Evolutionary conservation across 1,140 invertebrate species (phyloP), one percentile per base, ranked within the genome.

Genomic region (Spodoptera frugiperda): DNA sequence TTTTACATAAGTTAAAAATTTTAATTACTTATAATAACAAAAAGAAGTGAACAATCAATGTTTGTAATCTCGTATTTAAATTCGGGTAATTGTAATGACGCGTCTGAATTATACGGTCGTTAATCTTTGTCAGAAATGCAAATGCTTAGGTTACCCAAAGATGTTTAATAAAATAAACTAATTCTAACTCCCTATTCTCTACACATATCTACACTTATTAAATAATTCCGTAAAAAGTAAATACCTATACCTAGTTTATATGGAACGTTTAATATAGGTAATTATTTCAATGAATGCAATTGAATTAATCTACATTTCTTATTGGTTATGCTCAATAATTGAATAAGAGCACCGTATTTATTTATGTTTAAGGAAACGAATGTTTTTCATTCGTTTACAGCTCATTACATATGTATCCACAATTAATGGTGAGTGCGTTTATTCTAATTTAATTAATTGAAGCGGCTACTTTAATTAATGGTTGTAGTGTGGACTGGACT

Each of bases 71-170:
- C 46, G 54, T 63, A 63, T 5, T 49, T 51, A 51, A 19, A 61
- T 30, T 6, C 17, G 51, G 19, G 19, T 48, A 61, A 25, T 51
- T 57, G 44, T 54, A 75, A 65, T 75, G 72, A 75, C 72, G 72
- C 46, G 12, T 53, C 72, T 75, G 72, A 51, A 75, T 75, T 75
- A 75, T 65, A 21, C 48, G 72, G 25, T 75, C 72, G 72, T 75
- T 75, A 75, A 75, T 75, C 72, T 75, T 75, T 75, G 72, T 65
- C 72, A 25, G 25, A 46, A 39, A 53, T 33, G 55, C 17, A 44
- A 46, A 44, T 73, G 6, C 12, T 44, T 33, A 51, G 55, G 39
- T 25, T 30, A 46, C 44, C 46, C 17, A 25, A 21, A 74, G 25
- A 49, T 73, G 46, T 25, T 75, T 39, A 44, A 25, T 17, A 65